These are phyloP conservation scores for Biston stratarius DNA, from an alignment of 2,888 invertebrate species.

Conservation along the genomic window DNA sequence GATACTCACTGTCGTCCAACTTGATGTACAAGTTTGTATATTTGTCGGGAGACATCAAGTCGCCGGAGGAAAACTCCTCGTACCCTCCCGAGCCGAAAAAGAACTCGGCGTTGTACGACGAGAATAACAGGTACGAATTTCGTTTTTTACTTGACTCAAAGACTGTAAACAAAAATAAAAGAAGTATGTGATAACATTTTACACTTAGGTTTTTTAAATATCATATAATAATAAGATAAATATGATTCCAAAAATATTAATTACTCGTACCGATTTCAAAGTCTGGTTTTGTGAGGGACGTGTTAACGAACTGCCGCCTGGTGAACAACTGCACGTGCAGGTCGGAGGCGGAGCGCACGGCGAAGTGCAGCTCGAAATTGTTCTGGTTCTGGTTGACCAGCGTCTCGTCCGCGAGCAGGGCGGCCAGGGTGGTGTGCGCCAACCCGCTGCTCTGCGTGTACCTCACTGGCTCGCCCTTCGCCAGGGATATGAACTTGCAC, in stretches of 20 bases:
- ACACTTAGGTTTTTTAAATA: neutral
- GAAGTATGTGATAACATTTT: neutral
- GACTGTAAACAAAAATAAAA: neutral
- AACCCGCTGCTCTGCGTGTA: neutral
- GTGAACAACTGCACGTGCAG: neutral
- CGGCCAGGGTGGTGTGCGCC: slow-evolving; percentile 1
- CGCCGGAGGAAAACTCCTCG: neutral
- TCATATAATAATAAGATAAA: too few species aligned
- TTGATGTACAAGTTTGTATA: slow-evolving; percentile 2
- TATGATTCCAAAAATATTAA: neutral
- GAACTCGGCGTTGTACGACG: neutral
- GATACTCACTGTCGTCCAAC: neutral
- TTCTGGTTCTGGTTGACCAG: slow-evolving; percentile 1
- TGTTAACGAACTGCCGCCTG: neutral
- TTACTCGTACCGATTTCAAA: neutral
- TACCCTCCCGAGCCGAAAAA: neutral
- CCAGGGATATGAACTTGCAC: slow-evolving; percentile 2
- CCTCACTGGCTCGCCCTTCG: neutral
- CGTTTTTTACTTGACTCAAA: neutral
- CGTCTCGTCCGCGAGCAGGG: neutral
- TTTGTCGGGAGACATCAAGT: neutral
- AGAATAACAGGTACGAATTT: neutral
- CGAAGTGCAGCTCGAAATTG: slow-evolving; percentile 6
- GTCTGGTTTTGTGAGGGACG: neutral
- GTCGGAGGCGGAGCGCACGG: neutral